phyloP scores from a whole-genome alignment of 37 sponge, comb jelly and placozoan genomes.

The Lycopodina hypogea region DNA sequence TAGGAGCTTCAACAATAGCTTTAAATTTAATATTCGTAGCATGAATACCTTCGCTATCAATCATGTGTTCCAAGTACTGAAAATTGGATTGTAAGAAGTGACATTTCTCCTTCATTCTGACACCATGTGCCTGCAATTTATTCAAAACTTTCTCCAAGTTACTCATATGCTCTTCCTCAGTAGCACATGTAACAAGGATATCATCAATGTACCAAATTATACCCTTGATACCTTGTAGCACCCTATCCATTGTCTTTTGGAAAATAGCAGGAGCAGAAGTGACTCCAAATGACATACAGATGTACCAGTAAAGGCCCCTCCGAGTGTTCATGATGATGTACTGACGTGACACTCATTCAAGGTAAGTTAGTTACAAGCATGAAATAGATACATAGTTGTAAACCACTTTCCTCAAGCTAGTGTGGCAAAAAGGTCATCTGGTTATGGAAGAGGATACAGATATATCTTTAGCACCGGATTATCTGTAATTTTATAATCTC shows the following conservation, averaged over 20 bases:
- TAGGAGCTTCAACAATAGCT: constrained; percentile 12
- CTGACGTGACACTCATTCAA: constrained; percentile 9
- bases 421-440: constrained; percentile 45
- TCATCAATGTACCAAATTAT: no score
- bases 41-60: constrained; percentile 1
- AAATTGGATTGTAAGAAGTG: not conserved
- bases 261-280: constrained; percentile 28
- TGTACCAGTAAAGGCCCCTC: constrained; percentile 17
- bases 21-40: not conserved
- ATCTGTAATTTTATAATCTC: constrained; percentile 43
- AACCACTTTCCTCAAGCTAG: constrained; percentile 18
- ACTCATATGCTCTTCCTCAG: constrained; percentile 11
- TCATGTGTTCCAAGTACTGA: not conserved
- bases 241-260: not conserved
- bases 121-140: not conserved
- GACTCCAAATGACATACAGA: constrained; percentile 14
- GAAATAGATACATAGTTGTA: constrained; percentile 27
- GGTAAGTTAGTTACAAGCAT: constrained; percentile 35
- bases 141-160: constrained; percentile 10
- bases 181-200: no score
- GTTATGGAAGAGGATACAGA: constrained; percentile 25
- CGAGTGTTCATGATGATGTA: constrained; percentile 11
- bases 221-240: no score
- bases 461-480: not conserved
- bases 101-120: not conserved